Base-by-base conservation (phyloP, 2,797 vertebrate genomes). In the Myotis myotis region DNA sequence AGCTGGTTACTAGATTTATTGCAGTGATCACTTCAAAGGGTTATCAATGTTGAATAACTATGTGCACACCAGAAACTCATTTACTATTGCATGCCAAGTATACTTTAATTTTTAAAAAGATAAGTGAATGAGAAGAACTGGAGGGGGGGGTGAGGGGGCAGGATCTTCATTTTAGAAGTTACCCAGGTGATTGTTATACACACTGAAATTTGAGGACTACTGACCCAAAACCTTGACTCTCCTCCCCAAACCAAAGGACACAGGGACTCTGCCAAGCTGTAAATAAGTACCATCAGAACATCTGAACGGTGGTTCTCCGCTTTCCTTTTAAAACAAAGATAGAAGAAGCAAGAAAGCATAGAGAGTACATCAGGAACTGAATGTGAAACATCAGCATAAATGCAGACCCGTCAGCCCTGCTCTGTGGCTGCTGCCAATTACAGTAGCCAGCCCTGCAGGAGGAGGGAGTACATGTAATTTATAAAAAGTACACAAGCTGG, bases 401-500 rank as follows among this genome's bases (percentile, higher is more conserved):
- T 1, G 38, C 60, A 90, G 95, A 90, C 96, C 60, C 2, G 88
- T 92, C 83, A 44, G 93, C 93, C 97, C 85, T 74, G 96, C 96
- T 97, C 85, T 19, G 88, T 93, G 96, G 90, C 83, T 93, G 89
- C 91, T 85, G 93, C 95, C 93, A 96, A 95, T 96, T 97, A 96
- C 80, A 96, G 96, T 62, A 97, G 97, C 94, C 90, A 91, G 94
- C 94, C 96, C 96, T 92, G 92, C 92, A 92, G 96, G 92, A 93
- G 85, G 83, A 38, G 94, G 92, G 97, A 97, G 96, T 96, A 95
- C 91, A 94, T 97, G 96, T 96, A 76, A 97, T 94, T 96, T 97
- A 83, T 97, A 96, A 94, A 90, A 97, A 98, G 97, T 94, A 97
- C 97, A 97, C 95, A 97, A 95, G 92, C 33, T 85, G 93, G 68